Percentiles rank a stretch among this genome's conserved stretches.
phyloP scores from a whole-genome alignment of 2,113 vertebrate genomes.

The Gallinago undulata region DNA sequence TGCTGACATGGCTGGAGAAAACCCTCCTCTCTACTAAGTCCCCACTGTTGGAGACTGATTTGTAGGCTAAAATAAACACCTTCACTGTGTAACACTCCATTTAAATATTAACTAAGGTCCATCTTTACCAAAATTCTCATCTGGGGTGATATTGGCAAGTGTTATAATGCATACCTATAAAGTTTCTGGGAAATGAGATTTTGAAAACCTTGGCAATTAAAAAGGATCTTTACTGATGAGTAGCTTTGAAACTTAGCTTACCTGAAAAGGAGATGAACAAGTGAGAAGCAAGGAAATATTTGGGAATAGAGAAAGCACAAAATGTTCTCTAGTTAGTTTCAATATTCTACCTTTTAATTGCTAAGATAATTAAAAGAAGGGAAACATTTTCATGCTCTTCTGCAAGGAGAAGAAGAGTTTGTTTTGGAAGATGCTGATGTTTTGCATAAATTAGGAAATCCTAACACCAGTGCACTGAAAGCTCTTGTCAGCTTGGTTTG shows the following conservation, averaged over 20 bases:
- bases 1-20: not conserved
- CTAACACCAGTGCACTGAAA: not conserved
- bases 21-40: not conserved
- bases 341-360: not conserved
- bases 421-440: not conserved
- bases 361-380: not conserved
- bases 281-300: not conserved
- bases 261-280: not conserved
- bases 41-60: not conserved
- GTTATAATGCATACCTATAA: not conserved
- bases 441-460: slow-evolving; percentile 4
- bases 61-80: not conserved
- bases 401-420: not conserved
- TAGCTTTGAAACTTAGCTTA: not conserved
- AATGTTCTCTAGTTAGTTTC: not conserved
- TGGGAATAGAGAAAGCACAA: not conserved
- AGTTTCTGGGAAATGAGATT: not conserved
- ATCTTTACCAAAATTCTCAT: not conserved
- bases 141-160: not conserved
- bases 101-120: not conserved
- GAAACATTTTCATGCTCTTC: not conserved
- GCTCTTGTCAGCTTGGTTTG: not conserved
- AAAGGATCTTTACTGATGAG: not conserved
- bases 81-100: not conserved
- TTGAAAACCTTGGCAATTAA: not conserved